These are phyloP conservation scores for Acanthornis magna DNA, from an alignment of 2,797 vertebrate species.

Conservation along the genomic window DNA sequence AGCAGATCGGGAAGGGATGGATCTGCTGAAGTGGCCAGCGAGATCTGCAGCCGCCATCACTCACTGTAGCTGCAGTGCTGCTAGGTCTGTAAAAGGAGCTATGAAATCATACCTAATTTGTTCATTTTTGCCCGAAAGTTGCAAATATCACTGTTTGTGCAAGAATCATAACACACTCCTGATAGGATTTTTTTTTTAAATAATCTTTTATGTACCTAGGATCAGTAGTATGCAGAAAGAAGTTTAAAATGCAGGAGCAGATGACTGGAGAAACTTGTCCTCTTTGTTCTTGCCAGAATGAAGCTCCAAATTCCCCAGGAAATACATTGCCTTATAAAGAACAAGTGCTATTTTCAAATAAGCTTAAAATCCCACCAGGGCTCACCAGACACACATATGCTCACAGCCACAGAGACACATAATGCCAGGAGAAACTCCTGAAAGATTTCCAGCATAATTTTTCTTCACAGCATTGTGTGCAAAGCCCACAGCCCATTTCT, in stretches of 20 bases:
- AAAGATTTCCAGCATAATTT: background rate
- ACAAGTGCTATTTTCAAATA: background rate
- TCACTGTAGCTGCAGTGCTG: background rate
- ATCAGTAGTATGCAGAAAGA: background rate
- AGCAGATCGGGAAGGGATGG: fast-evolving
- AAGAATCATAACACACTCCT: background rate
- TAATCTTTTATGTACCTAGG: background rate
- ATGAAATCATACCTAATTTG: background rate
- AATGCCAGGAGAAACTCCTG: background rate
- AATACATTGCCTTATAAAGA: background rate
- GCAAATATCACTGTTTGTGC: background rate
- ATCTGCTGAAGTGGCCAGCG: background rate
- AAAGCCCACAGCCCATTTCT: background rate
- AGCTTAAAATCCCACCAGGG: background rate
- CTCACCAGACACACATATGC: background rate
- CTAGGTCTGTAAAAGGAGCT: background rate
- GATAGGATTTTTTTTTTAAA: background rate
- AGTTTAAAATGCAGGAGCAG: background rate
- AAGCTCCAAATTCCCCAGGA: background rate
- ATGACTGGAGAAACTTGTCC: background rate
- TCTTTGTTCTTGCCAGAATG: background rate
- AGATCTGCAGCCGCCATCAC: background rate
- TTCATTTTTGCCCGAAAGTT: background rate
- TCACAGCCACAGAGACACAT: background rate
- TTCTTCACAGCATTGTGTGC: background rate